Conservation (phyloP, 1,140 invertebrate genomes). For the Drosophila parvula region DNA sequence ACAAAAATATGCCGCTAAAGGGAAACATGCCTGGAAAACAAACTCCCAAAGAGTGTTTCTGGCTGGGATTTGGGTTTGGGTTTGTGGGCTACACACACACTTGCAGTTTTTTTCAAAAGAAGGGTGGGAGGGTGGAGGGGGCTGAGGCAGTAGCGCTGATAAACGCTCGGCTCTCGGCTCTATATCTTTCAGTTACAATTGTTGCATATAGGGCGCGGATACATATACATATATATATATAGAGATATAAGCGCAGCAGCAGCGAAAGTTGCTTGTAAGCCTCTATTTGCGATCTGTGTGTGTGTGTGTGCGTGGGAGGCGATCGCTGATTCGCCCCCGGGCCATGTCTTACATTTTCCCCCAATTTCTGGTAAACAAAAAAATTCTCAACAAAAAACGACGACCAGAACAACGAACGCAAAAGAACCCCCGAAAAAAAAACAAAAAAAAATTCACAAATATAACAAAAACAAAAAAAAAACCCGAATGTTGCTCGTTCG, state of each 20-base stretch:
- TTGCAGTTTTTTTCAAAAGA: too few species aligned
- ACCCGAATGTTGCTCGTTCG: slow-evolving; percentile 20
- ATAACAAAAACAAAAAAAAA: background rate
- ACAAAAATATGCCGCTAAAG: slow-evolving; percentile 21
- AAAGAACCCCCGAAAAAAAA: background rate
- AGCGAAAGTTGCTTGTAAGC: slow-evolving; percentile 21
- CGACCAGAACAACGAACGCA: background rate
- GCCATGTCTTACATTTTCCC: slow-evolving; percentile 14
- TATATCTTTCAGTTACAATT: slow-evolving; percentile 16
- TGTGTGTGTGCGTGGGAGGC: slow-evolving; percentile 7
- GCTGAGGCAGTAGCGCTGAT: slow-evolving; percentile 1
- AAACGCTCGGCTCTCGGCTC: slow-evolving; percentile 6
- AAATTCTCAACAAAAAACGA: background rate
- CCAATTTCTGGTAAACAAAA: slow-evolving; percentile 9
- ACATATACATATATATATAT: slow-evolving; percentile 10
- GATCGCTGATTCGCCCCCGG: slow-evolving; percentile 13
- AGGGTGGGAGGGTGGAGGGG: too few species aligned
- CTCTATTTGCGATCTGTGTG: slow-evolving; percentile 9
- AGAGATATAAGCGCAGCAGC: slow-evolving; percentile 19
- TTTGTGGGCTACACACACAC: slow-evolving; percentile 49
- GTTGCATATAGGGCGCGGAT: slow-evolving; percentile 21
- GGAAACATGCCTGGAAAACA: slow-evolving; percentile 29
- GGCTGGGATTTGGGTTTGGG: slow-evolving; percentile 21
- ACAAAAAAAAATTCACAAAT: background rate
- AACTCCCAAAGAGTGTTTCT: slow-evolving; percentile 35